Conservation (phyloP, 2,797 vertebrate species). For the Hyperoplus lanceolatus region DNA sequence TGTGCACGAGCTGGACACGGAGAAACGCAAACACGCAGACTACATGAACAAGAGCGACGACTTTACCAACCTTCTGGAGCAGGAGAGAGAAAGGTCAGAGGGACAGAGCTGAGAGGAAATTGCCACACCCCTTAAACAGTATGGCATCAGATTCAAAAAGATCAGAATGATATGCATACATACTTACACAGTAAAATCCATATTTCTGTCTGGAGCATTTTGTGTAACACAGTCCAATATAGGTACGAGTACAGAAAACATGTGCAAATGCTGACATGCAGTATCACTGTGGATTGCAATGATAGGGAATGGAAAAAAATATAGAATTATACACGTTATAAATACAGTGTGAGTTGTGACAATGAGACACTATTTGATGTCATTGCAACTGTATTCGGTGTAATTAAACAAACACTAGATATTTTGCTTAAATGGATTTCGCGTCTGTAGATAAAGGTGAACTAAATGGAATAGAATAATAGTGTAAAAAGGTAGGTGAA, state of each 20-base stretch:
- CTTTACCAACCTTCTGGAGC: constrained; percentile 98
- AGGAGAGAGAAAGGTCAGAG: constrained; percentile 95
- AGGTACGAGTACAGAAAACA: background rate
- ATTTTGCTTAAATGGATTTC: background rate
- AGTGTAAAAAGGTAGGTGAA: background rate
- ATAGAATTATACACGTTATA: background rate
- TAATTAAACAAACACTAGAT: background rate
- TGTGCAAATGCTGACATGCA: background rate
- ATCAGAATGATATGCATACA: background rate
- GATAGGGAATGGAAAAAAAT: background rate
- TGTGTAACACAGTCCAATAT: background rate
- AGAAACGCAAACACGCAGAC: constrained; percentile 96
- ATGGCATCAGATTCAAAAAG: background rate
- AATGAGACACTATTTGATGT: background rate
- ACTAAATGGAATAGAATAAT: background rate
- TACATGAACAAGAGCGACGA: constrained; percentile 99
- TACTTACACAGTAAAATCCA: background rate
- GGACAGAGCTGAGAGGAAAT: background rate
- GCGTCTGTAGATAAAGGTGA: background rate
- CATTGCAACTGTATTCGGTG: background rate
- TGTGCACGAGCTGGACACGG: constrained; percentile 93
- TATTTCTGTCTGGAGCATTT: background rate
- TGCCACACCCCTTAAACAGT: background rate
- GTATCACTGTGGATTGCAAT: background rate
- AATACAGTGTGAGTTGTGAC: background rate